These are phyloP conservation scores for Zosterops pallidus DNA, from an alignment of 2,113 vertebrate genomes.

Conservation along the genomic window DNA sequence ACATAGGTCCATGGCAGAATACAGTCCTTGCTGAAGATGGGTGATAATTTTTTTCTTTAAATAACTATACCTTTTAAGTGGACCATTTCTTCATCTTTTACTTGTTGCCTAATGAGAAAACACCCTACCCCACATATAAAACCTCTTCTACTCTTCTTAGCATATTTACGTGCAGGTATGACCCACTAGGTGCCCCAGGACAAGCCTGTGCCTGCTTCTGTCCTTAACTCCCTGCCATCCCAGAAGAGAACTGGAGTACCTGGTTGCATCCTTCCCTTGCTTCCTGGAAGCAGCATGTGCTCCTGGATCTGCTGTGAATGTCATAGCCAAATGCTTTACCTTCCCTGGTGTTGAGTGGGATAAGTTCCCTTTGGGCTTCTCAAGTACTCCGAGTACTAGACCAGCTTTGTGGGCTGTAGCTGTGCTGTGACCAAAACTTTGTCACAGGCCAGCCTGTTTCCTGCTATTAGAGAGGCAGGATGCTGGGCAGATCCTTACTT, in stretches of 20 bases:
- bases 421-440: not conserved
- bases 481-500: not conserved
- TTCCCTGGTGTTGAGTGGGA: not conserved
- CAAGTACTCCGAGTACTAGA: not conserved
- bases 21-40: not conserved
- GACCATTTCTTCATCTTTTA: not conserved
- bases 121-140: not conserved
- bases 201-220: not conserved
- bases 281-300: not conserved
- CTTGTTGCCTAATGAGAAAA: not conserved
- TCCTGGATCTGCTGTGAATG: not conserved
- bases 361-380: not conserved
- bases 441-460: not conserved
- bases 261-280: not conserved
- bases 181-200: not conserved
- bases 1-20: not conserved
- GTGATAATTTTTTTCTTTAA: not conserved
- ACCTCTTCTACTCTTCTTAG: not conserved
- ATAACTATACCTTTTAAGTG: not conserved
- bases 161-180: not conserved
- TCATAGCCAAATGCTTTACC: not conserved
- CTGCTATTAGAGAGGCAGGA: not conserved
- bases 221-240: not conserved
- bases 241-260: not conserved
- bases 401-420: not conserved